Evolutionary conservation across 1,140 invertebrate genomes (phyloP).

Genomic region (Zaprionus africanus): DNA sequence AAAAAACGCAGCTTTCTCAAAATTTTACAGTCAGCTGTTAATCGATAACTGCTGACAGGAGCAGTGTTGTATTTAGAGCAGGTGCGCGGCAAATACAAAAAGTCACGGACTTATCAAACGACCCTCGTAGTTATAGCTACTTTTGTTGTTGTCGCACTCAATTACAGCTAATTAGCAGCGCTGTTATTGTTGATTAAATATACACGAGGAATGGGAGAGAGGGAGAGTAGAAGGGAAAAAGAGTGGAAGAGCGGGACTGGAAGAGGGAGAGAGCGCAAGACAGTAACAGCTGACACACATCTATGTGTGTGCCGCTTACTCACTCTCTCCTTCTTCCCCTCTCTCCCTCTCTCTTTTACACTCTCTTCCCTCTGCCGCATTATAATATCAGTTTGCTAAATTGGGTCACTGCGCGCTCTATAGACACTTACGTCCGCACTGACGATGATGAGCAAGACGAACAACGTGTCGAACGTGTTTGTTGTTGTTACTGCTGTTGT

Average conservation of each 20-base stretch:
- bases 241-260: neutral
- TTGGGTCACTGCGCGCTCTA: conserved; percentile 65
- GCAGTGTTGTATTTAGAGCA: too few relatives aligned
- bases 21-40: too few relatives aligned
- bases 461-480: conserved; percentile 73
- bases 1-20: too few relatives aligned
- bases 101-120: too few relatives aligned
- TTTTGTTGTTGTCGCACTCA: conserved; percentile 55
- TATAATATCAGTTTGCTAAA: conserved; percentile 75
- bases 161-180: conserved; percentile 76
- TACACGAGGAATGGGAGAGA: conserved; percentile 22
- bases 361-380: conserved; percentile 12
- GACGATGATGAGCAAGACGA: conserved; percentile 40
- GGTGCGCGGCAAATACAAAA: too few relatives aligned
- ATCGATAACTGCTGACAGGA: too few relatives aligned
- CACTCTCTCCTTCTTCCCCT: neutral
- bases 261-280: conserved; percentile 8
- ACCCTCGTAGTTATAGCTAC: conserved; percentile 22
- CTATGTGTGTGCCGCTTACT: neutral
- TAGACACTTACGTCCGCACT: conserved; percentile 49
- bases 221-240: conserved; percentile 5
- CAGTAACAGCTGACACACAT: conserved; percentile 9
- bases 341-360: neutral
- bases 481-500: conserved; percentile 3
- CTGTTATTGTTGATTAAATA: conserved; percentile 61